Evolutionary conservation across 37 sponge, comb jelly and placozoan genomes (phyloP).

Genomic region (Aphrocallistes beatrix): DNA sequence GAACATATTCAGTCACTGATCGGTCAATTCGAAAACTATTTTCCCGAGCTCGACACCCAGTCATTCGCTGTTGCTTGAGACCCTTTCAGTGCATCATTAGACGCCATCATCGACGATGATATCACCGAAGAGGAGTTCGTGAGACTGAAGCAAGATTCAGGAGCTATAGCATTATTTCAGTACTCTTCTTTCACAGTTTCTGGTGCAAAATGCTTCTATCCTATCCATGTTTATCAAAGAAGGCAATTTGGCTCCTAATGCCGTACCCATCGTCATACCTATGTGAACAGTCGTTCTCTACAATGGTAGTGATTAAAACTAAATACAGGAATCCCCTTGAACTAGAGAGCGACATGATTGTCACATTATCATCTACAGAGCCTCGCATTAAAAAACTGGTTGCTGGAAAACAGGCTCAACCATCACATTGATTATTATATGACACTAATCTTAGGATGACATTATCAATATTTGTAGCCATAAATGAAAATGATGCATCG

Average conservation of each 20-base stretch:
- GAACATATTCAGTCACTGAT: conserved; percentile 4
- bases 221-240: background rate
- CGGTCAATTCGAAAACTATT: background rate
- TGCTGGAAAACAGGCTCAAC: conserved; percentile 18
- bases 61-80: background rate
- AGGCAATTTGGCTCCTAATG: conserved; percentile 17
- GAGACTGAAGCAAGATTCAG: conserved; percentile 7
- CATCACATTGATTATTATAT: conserved; percentile 9
- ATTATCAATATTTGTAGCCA: background rate
- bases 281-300: conserved; percentile 16
- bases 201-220: background rate
- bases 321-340: background rate
- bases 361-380: background rate
- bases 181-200: background rate
- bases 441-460: conserved; percentile 14
- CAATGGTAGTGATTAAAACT: conserved; percentile 11
- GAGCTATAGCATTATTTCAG: background rate
- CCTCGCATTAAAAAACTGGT: conserved; percentile 14
- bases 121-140: conserved; percentile 17
- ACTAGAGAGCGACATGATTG: conserved; percentile 14
- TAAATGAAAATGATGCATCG: conserved; percentile 1
- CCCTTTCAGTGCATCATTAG: conserved; percentile 19
- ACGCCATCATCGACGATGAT: background rate
- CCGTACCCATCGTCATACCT: background rate
- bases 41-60: background rate